These are phyloP conservation scores for Kryptolebias ocellatus DNA, from an alignment of 2,797 vertebrate species.

Conservation along the genomic window DNA sequence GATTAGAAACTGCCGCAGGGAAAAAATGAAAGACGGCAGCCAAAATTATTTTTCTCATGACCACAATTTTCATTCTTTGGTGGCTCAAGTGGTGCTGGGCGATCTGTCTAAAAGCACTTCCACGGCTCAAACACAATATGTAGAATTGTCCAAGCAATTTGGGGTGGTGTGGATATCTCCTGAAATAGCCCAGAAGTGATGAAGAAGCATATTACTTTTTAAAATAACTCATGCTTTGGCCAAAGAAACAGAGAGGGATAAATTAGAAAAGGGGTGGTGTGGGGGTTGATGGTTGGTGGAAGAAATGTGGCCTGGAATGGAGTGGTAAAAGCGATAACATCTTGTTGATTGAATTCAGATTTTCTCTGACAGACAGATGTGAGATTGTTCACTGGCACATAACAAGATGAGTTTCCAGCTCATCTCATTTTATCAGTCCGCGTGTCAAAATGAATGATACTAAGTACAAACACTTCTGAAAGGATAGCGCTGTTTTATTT, in stretches of 20 bases:
- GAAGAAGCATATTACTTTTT: slow-evolving; percentile 75
- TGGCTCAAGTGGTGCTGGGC: slow-evolving; percentile 60
- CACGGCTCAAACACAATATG: slow-evolving; percentile 69
- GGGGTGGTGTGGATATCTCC: slow-evolving; percentile 67
- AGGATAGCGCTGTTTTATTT: not conserved
- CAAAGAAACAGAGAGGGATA: slow-evolving; percentile 52
- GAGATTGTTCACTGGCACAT: slow-evolving; percentile 52
- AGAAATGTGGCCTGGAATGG: slow-evolving; percentile 53
- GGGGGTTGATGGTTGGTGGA: not conserved
- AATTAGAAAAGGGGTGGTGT: slow-evolving; percentile 18
- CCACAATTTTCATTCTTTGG: slow-evolving; percentile 79
- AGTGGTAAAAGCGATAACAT: slow-evolving; percentile 69
- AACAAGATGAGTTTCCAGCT: slow-evolving; percentile 62
- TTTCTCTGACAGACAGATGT: slow-evolving; percentile 65
- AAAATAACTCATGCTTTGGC: slow-evolving; percentile 66
- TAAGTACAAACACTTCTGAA: slow-evolving; percentile 31
- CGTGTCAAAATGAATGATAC: slow-evolving; percentile 38
- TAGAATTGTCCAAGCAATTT: slow-evolving; percentile 71
- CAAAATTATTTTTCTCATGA: slow-evolving; percentile 72
- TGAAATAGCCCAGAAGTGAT: slow-evolving; percentile 76
- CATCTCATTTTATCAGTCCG: slow-evolving; percentile 37
- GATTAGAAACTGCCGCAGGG: slow-evolving; percentile 73
- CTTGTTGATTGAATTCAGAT: slow-evolving; percentile 75
- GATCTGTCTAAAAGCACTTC: slow-evolving; percentile 64
- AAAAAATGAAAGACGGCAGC: slow-evolving; percentile 66